Evolutionary conservation across 2,888 invertebrate species (phyloP), one percentile per base, ranked within the genome.

Genomic region (Cryptophagus acutangulus): DNA sequence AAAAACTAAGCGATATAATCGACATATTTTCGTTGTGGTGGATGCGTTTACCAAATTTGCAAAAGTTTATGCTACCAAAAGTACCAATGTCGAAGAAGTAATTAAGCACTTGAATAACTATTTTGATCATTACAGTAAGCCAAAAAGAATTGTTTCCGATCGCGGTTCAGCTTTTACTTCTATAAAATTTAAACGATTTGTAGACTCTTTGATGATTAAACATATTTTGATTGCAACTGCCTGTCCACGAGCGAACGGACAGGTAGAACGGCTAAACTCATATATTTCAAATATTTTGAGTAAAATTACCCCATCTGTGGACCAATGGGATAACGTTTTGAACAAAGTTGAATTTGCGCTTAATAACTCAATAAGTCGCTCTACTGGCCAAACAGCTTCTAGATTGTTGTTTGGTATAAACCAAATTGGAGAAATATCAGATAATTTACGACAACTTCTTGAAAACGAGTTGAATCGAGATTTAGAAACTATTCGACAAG

Each of bases 351-450:
- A 48, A 46, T 39, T 40, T 50, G 38, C 52, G 36, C 40, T 55
- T 38, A 33, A 52, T 48, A 49, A 58, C 36, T 58, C 56, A 0
- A 12, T 61, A 2, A 52, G 48, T 33, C 48, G 57, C 33, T 45
- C 55, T 8, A 54, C 58, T 14, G 47, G 48, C 1, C 48, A 58
- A 25, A 50, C 56, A 1, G 54, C 61, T 2, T 48, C 52, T 36
- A 51, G 39, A 13, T 33, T 58, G 17, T 41, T 62, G 18, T 62
- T 61, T 40, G 62, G 61, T 2, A 31, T 51, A 6, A 34, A 50
- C 28, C 58, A 63, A 34, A 46, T 45, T 10, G 53, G 52, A 2
- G 24, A 30, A 2, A 15, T 50, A 5, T 8, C 38, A 15, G 57
- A 61, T 33, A 45, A 41, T 31, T 12, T 54, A 8, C 37, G 38